These are phyloP conservation scores for Epinotia brunnichana DNA, from an alignment of 2,888 invertebrate genomes.

Conservation along the genomic window DNA sequence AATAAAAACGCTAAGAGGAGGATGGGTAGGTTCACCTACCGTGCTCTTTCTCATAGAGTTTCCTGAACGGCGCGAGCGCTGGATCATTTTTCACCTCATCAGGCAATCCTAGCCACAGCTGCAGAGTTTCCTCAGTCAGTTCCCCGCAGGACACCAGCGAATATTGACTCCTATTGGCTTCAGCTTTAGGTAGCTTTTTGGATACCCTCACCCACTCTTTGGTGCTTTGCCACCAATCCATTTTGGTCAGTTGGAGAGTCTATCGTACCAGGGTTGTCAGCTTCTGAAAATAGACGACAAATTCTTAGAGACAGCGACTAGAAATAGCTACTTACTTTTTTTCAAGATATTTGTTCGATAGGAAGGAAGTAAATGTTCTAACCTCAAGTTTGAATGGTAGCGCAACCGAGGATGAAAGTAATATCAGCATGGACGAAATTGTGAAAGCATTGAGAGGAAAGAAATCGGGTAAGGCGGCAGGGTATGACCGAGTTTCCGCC, in stretches of 20 bases:
- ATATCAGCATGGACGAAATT: too few relatives aligned
- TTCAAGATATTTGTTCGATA: too few relatives aligned
- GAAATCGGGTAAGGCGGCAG: too few relatives aligned
- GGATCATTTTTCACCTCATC: slow-evolving; percentile 85
- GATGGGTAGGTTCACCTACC: slow-evolving; percentile 52
- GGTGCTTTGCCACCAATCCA: slow-evolving; percentile 47
- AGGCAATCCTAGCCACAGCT: slow-evolving; percentile 84
- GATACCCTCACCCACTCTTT: slow-evolving; percentile 48
- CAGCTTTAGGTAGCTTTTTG: slow-evolving; percentile 57
- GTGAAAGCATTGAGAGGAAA: too few relatives aligned
- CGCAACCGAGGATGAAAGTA: too few relatives aligned
- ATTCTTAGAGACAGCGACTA: not conserved
- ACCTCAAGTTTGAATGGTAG: too few relatives aligned
- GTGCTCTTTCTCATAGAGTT: slow-evolving; percentile 68
- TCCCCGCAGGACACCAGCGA: slow-evolving; percentile 71
- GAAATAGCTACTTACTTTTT: too few relatives aligned
- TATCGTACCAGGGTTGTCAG: not conserved
- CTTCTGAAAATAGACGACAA: slow-evolving; percentile 12
- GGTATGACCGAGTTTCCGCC: too few relatives aligned
- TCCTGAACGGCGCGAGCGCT: slow-evolving; percentile 80
- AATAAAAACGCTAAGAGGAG: too few relatives aligned
- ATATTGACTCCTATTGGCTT: slow-evolving; percentile 63
- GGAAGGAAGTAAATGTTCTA: too few relatives aligned
- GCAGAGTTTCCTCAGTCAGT: slow-evolving; percentile 77
- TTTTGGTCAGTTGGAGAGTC: slow-evolving; percentile 1